Percentiles rank a stretch among this genome's conserved stretches.
phyloP scores from a whole-genome alignment of 2,113 vertebrate genomes.

The Corythornis madagascariensis region DNA sequence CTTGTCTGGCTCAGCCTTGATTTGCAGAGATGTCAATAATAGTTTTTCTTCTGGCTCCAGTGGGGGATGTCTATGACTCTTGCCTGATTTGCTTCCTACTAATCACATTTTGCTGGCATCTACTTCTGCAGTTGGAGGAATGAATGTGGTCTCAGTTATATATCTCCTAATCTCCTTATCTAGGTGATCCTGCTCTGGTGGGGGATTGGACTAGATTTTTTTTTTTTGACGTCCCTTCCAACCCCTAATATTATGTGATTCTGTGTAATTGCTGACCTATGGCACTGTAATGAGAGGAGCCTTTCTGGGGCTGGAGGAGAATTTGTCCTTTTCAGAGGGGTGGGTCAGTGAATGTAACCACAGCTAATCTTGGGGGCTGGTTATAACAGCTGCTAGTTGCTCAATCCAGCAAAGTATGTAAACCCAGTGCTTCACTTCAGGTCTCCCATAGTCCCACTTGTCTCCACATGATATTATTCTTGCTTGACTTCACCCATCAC shows the following conservation, averaged over 20 bases:
- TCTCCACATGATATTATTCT: background rate
- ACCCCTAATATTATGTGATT: too few species aligned
- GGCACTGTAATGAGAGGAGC: background rate
- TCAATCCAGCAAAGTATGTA: background rate
- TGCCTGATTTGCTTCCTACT: background rate
- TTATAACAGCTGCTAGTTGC: background rate
- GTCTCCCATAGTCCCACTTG: too few species aligned
- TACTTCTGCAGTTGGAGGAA: background rate
- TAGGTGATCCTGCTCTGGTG: too few species aligned
- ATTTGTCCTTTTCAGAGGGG: background rate
- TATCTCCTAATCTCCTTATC: background rate
- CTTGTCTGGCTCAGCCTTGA: background rate
- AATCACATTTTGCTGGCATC: background rate
- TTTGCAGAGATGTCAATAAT: background rate
- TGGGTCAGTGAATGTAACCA: background rate
- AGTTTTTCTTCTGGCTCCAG: background rate
- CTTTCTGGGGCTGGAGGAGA: background rate
- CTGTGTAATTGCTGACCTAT: background rate
- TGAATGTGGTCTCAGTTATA: background rate
- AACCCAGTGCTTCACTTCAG: background rate
- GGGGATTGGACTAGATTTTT: too few species aligned
- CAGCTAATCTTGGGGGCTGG: background rate
- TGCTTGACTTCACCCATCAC: background rate
- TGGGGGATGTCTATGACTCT: background rate
- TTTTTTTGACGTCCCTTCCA: too few species aligned